These are phyloP conservation scores for Phylloscopus collybita DNA, from an alignment of 2,797 vertebrate species.

Conservation along the genomic window DNA sequence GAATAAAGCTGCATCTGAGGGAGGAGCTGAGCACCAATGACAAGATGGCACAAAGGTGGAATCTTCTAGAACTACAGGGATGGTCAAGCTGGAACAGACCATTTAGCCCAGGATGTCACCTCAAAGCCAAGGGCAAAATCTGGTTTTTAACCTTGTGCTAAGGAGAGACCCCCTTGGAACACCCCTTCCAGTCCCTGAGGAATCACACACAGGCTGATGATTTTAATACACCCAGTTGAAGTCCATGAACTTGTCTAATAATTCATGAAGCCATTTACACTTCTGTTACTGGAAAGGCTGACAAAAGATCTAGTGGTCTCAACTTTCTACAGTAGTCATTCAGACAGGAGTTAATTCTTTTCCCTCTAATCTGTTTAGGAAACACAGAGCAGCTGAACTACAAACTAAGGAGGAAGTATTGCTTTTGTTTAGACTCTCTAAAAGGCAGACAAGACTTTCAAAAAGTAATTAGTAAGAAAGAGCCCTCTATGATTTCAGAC, in stretches of 20 bases:
- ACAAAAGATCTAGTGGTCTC: background rate
- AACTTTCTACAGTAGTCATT: background rate
- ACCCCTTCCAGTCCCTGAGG: background rate
- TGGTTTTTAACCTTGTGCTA: background rate
- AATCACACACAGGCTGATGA: background rate
- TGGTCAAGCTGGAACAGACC: background rate
- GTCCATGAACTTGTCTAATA: background rate
- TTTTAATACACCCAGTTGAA: background rate
- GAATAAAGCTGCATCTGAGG: background rate
- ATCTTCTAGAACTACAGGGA: background rate
- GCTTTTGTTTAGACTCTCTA: background rate
- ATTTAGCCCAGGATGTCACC: background rate
- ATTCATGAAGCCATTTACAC: background rate
- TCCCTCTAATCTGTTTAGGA: background rate
- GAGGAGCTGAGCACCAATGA: background rate
- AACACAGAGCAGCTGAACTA: background rate
- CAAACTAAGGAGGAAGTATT: background rate
- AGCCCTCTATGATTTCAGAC: background rate
- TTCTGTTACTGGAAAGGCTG: background rate
- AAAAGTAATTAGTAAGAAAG: background rate
- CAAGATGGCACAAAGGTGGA: background rate
- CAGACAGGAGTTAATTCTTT: background rate
- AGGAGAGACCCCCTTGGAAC: background rate
- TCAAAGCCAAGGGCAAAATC: background rate
- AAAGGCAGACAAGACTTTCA: background rate